A percentile compares a stretch with the other conserved stretches of the same genome.
Evolutionary conservation across 2,113 vertebrate species (phyloP).

Genomic region (Ceyx melanurus): DNA sequence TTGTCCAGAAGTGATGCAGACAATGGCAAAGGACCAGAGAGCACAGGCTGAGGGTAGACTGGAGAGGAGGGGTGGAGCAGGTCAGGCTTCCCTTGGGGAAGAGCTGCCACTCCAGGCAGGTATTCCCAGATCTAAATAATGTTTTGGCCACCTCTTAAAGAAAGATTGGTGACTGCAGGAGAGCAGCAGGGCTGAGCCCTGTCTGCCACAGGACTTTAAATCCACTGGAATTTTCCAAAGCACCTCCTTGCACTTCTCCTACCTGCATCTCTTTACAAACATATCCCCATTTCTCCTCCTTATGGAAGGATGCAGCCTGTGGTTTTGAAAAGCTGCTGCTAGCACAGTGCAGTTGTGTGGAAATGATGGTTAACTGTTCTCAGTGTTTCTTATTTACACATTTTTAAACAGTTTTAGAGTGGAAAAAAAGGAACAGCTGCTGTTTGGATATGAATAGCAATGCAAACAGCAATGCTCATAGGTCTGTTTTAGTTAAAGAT

Average conservation of each 20-base stretch:
- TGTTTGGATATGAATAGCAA: background rate
- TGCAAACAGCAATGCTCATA: background rate
- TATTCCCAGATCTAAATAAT: background rate
- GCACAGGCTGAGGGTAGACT: background rate
- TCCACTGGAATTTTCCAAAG: background rate
- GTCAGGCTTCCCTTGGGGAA: background rate
- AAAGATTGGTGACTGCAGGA: background rate
- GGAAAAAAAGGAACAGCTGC: background rate
- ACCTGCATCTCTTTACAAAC: background rate
- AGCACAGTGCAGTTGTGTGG: background rate
- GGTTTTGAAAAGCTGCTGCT: background rate
- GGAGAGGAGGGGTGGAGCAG: background rate
- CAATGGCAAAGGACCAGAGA: background rate
- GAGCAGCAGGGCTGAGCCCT: background rate
- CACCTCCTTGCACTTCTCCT: background rate
- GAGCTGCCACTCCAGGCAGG: background rate
- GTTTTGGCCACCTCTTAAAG: background rate
- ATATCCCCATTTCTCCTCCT: background rate
- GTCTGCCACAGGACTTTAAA: background rate
- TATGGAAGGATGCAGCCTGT: background rate
- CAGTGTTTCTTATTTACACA: background rate
- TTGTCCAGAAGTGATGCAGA: constrained; percentile 17
- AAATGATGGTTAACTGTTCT: background rate
- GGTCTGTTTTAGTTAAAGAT: background rate
- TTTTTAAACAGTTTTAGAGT: background rate